These are phyloP conservation scores for Chiloscyllium plagiosum DNA, from an alignment of 2,113 vertebrate genomes.

Conservation along the genomic window DNA sequence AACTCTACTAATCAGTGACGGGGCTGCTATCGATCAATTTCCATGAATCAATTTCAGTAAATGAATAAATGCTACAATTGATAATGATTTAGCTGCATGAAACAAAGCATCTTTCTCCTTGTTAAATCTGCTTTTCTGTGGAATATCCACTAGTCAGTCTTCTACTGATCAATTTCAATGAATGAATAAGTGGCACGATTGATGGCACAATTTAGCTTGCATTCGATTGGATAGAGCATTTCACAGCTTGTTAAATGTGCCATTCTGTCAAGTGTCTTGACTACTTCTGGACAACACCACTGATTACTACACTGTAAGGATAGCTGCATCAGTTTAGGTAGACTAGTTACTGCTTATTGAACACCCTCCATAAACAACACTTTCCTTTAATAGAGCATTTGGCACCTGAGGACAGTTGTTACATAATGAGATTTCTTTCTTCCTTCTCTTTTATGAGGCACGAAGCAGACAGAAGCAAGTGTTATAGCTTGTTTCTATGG, in stretches of 20 bases:
- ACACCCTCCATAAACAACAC: slow-evolving; percentile 3
- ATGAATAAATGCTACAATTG: slow-evolving; percentile 8
- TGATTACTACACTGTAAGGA: neutral
- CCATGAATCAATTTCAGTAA: neutral
- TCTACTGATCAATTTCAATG: slow-evolving; percentile 27
- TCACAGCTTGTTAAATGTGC: slow-evolving; percentile 29
- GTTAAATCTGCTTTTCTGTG: neutral
- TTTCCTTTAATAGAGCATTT: neutral
- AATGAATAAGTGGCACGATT: slow-evolving; percentile 34
- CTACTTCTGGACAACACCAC: neutral
- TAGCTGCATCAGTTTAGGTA: neutral
- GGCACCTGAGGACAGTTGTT: neutral
- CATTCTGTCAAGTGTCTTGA: neutral
- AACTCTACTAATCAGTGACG: neutral
- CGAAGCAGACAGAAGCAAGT: no score
- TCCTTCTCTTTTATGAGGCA: no score
- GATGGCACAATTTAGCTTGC: slow-evolving; percentile 26
- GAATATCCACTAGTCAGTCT: slow-evolving; percentile 9
- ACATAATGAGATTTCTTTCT: neutral
- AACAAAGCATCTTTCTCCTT: neutral
- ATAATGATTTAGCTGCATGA: slow-evolving; percentile 19
- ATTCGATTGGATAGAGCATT: slow-evolving; percentile 30
- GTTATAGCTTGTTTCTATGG: no score
- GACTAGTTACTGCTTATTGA: neutral
- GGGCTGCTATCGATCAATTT: neutral